phyloP scores from a whole-genome alignment of 92 coral and sea anemone species.

The Phenganax stokvisi region DNA sequence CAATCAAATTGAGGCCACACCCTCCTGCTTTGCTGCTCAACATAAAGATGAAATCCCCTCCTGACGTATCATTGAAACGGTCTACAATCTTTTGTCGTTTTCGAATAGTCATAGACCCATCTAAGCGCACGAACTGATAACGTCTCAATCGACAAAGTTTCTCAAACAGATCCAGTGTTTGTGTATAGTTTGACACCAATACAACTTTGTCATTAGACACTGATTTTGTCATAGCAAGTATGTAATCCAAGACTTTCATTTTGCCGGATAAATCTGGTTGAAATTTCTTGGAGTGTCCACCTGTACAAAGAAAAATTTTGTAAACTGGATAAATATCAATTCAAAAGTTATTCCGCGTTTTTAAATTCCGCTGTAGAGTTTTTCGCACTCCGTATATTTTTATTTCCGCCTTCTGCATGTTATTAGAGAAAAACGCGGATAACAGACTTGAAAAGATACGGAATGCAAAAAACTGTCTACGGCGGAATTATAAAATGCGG shows the following conservation, averaged over 20 bases:
- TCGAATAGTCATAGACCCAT: conserved; percentile 90
- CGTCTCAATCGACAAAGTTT: conserved; percentile 78
- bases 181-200: conserved; percentile 92
- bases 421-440: no score
- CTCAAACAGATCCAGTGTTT: conserved; percentile 90
- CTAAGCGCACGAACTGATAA: conserved; percentile 85
- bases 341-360: no score
- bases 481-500: no score
- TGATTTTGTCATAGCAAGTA: conserved; percentile 89
- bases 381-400: no score
- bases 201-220: conserved; percentile 84
- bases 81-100: conserved; percentile 95
- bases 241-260: conserved; percentile 83
- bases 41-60: conserved; percentile 91
- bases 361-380: no score
- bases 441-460: no score
- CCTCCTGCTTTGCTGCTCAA: conserved; percentile 96
- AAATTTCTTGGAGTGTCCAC: conserved; percentile 54
- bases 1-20: conserved; percentile 89
- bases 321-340: no score
- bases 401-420: no score
- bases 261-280: conserved; percentile 80
- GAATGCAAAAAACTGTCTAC: no score
- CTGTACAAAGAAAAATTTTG: not conserved
- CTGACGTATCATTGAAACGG: conserved; percentile 81